Conservation (phyloP, 2,797 vertebrate genomes). For the Platyrinchus mystaceus region DNA sequence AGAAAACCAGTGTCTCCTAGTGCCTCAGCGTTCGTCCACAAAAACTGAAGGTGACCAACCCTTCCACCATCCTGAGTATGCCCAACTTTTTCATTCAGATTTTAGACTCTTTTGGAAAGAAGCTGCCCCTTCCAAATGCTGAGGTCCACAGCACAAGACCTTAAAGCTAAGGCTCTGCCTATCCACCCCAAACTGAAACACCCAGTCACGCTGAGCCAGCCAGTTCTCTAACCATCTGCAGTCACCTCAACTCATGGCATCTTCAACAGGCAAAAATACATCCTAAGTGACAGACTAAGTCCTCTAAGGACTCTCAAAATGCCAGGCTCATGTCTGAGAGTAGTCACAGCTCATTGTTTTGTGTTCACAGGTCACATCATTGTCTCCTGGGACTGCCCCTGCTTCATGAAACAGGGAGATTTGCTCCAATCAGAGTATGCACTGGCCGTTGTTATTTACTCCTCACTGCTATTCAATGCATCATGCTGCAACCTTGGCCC, state of each 20-base stretch:
- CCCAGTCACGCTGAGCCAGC: neutral
- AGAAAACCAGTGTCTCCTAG: neutral
- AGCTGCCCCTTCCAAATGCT: neutral
- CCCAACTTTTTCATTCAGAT: neutral
- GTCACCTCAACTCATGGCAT: neutral
- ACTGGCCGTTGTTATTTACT: neutral
- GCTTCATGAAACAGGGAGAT: neutral
- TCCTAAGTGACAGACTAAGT: neutral
- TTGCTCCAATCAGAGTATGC: neutral
- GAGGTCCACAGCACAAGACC: fast-evolving
- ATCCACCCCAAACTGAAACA: neutral
- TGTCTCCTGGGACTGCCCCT: neutral
- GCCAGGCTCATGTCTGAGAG: neutral
- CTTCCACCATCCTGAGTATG: neutral
- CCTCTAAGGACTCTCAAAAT: neutral
- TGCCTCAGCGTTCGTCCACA: neutral
- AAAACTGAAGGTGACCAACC: neutral
- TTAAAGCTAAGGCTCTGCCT: neutral
- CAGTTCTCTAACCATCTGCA: neutral
- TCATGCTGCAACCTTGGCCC: no score
- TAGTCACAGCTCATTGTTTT: neutral
- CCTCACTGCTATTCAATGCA: neutral
- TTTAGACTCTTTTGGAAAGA: neutral
- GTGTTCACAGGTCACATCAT: neutral
- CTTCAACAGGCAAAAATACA: neutral